phyloP scores from a whole-genome alignment of 2,113 vertebrate genomes.

The Hiodon alosoides region DNA sequence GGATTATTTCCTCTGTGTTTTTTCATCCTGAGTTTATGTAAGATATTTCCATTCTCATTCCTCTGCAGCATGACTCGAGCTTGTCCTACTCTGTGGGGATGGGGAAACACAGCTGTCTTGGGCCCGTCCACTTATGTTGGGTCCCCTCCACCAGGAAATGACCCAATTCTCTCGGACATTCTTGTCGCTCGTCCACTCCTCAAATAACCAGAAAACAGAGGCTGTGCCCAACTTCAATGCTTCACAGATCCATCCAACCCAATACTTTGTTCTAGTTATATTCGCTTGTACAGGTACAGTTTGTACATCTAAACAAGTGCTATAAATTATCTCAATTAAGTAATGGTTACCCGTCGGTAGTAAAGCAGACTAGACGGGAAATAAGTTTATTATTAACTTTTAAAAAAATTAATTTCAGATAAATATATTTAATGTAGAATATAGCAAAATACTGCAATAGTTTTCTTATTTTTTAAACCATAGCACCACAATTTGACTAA shows the following conservation, averaged over 20 bases:
- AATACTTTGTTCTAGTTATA: no score
- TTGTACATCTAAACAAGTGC: no score
- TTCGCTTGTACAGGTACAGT: no score
- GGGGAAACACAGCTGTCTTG: background rate
- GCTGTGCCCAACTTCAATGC: background rate
- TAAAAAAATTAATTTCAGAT: background rate
- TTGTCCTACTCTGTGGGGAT: background rate
- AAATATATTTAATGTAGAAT: background rate
- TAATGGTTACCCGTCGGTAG: background rate
- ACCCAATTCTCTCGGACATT: background rate
- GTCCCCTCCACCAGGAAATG: no score
- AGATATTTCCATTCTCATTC: background rate
- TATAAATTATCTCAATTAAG: no score
- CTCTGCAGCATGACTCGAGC: background rate
- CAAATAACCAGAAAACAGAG: no score
- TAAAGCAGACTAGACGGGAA: background rate
- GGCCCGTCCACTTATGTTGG: background rate
- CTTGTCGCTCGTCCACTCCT: background rate
- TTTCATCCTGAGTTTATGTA: conserved; percentile 8
- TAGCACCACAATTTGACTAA: no score
- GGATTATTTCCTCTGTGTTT: background rate
- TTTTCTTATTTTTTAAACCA: no score
- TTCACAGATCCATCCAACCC: background rate
- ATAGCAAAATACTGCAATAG: background rate
- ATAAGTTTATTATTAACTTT: background rate